Evolutionary conservation across 2,113 vertebrate species (phyloP), one percentile per base, ranked within the genome.

Genomic region (Austrofundulus limnaeus): DNA sequence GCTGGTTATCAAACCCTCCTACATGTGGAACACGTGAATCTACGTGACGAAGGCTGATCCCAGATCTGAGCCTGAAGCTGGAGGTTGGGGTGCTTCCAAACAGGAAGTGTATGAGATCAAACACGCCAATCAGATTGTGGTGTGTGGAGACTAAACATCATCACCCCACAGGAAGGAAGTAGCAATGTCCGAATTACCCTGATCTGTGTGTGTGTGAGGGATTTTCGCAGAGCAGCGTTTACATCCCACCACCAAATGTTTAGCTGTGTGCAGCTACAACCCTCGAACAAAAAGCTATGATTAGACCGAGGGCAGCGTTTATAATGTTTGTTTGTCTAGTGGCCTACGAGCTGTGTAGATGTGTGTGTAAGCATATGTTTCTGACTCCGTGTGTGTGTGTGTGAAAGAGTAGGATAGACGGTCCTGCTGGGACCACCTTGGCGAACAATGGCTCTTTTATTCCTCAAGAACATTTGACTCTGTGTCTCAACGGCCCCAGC

Each of bases 371-470:
- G 25, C 45, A 24, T 48, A 21, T 59, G 41, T 66, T 23, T 28
- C n/a, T 53, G n/a, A 17, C 25, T 64, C 15, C n/a, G 11, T 59
- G 24, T 0, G 53, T 38, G 24, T 56, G 19, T 50, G 39, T 64
- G 31, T 70, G 56, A 21, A 46, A 49, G 75, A 66, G 52, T 64
- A 28, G 39, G 45, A 68, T 45, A 73, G 71, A 71, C 72, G 73
- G 80, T 87, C 72, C 81, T 84, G 24, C 53, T 34, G 78, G 81
- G 92, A 92, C 92, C 92, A 92, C 92, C 91, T 89, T 81, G 69
- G 85, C 74, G 90, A 92, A 92, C 91, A 93, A 92, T 92, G 81
- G 80, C 51, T 66, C 90, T 87, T 92, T 93, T 90, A 88, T 89
- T 81, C 63, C 72, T 71, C 17, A 28, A 31, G 45, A 85, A 72